phyloP scores from a whole-genome alignment of 2,113 vertebrate genomes.

The Onychostruthus taczanowskii region DNA sequence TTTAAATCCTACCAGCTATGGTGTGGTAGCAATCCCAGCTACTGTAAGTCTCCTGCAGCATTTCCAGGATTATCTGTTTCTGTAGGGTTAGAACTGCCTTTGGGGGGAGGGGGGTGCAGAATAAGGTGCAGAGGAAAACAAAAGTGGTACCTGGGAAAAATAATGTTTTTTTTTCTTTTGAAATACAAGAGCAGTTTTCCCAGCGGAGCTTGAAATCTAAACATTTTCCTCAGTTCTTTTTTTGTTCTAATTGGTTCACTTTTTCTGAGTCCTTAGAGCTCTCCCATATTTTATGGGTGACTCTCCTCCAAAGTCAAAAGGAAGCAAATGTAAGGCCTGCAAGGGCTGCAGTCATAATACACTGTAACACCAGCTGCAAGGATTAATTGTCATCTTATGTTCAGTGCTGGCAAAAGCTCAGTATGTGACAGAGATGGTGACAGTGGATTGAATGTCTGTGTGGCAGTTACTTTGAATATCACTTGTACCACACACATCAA shows the following conservation, averaged over 20 bases:
- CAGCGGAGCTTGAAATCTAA: neutral
- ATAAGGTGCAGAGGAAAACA: neutral
- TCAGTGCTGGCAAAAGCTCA: slow-evolving; percentile 7
- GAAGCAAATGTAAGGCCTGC: slow-evolving; percentile 4
- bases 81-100: neutral
- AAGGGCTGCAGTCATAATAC: neutral
- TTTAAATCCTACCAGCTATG: neutral
- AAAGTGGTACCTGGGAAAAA: neutral
- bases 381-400: slow-evolving; percentile 21
- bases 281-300: neutral
- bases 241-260: neutral
- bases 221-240: neutral
- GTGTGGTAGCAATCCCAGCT: neutral
- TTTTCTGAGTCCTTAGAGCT: neutral
- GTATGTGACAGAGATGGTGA: neutral
- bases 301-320: neutral
- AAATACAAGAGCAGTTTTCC: neutral
- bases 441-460: neutral
- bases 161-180: neutral
- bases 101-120: neutral
- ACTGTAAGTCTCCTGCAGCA: neutral
- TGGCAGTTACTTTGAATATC: neutral
- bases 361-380: slow-evolving; percentile 17
- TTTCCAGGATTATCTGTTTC: neutral
- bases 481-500: neutral